phyloP scores from a whole-genome alignment of 2,797 vertebrate genomes.

The Hybognathus amarus region DNA sequence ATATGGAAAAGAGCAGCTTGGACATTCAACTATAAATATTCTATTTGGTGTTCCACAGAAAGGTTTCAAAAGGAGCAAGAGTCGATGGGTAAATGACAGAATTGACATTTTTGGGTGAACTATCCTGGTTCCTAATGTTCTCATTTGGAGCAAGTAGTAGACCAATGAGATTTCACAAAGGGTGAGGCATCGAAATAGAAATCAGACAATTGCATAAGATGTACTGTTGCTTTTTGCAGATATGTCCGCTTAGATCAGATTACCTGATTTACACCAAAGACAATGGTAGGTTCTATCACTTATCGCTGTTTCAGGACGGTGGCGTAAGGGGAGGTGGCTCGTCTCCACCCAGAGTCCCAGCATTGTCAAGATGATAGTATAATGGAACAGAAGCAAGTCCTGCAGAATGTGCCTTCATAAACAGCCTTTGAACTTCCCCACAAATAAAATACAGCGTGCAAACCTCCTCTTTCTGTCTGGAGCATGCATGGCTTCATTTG shows the following conservation, averaged over 20 bases:
- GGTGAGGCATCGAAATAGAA: neutral
- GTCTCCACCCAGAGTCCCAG: constrained; percentile 45
- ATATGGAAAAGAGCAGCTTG: neutral
- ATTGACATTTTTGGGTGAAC: neutral
- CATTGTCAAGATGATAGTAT: constrained; percentile 61
- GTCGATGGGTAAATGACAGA: neutral
- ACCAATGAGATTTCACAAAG: neutral
- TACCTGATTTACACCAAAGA: neutral
- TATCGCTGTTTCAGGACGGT: neutral
- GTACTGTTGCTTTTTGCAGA: neutral
- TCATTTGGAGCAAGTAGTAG: neutral
- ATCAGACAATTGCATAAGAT: neutral
- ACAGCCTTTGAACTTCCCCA: constrained; percentile 63
- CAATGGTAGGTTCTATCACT: neutral
- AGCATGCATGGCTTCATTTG: constrained; percentile 40
- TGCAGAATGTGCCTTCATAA: constrained; percentile 62
- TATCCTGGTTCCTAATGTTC: neutral
- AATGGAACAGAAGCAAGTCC: constrained; percentile 58
- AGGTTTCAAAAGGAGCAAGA: neutral
- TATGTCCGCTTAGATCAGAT: neutral
- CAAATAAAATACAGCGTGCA: constrained; percentile 61
- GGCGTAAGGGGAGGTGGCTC: constrained; percentile 33
- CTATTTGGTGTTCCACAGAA: neutral
- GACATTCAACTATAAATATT: neutral
- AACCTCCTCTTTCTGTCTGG: constrained; percentile 58